Evolutionary conservation across 92 coral and sea anemone genomes (phyloP).

Genomic region (Virgularia gustaviana): DNA sequence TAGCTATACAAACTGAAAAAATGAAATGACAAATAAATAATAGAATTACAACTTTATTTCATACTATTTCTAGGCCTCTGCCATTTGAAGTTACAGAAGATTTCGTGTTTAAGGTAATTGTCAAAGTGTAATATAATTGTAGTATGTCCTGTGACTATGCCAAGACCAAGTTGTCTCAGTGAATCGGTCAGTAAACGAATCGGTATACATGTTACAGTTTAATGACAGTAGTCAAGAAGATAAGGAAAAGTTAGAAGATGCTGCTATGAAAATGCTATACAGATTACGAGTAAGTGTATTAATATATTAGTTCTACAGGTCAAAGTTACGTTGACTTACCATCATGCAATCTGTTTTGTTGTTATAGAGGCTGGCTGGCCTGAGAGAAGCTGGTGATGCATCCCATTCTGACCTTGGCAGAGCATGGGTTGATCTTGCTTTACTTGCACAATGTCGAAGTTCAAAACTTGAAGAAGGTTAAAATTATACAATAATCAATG

Average conservation of each 20-base stretch:
- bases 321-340: not conserved
- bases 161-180: not conserved
- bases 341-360: not conserved
- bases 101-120: constrained; percentile 72
- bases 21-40: too few species aligned
- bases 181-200: not conserved
- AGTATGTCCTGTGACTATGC: not conserved
- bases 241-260: constrained; percentile 56
- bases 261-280: constrained; percentile 77
- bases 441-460: constrained; percentile 75
- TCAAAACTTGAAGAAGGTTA: constrained; percentile 76
- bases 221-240: constrained; percentile 84
- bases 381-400: constrained; percentile 74
- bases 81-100: constrained; percentile 78
- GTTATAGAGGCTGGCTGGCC: constrained; percentile 88
- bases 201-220: constrained; percentile 46
- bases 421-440: constrained; percentile 94
- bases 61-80: constrained; percentile 36
- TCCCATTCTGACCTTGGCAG: constrained; percentile 76
- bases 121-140: not conserved
- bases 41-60: not conserved
- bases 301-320: not conserved
- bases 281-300: constrained; percentile 63
- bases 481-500: not conserved
- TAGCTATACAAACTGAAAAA: too few species aligned